Evolutionary conservation across 2,113 vertebrate genomes (phyloP), one percentile per base, ranked within the genome.

Genomic region (Cololabis saira): DNA sequence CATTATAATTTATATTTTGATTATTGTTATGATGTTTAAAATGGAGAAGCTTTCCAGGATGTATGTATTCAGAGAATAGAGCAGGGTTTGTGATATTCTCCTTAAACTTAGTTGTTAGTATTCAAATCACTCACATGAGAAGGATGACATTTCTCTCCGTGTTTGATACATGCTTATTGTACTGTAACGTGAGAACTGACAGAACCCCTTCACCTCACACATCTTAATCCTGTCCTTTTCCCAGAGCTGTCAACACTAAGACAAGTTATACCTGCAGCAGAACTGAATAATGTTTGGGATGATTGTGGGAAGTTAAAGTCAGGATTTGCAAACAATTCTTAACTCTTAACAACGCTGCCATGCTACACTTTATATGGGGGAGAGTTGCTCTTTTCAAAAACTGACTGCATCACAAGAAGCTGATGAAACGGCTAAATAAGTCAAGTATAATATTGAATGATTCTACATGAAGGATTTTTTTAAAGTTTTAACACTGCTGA

Each of bases 1-100:
- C n/a, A 22, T 85, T 89, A 91, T 91, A 91, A 91, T 91, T 91
- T 91, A 91, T 91, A 76, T 85, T 90, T 86, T 78, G 73, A 87
- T 86, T 78, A 76, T 87, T 78, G 78, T 87, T 88, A 81, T 72
- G 74, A 81, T 88, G 80, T 88, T 89, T 89, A 84, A 80, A 89
- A 84, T 69, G 57, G 48, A 69, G 84, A 78, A 51, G 62, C 72
- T 63, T 75, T 75, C 60, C 78, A 83, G 80, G 87, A 86, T 87
- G 85, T 91, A 85, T 61, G 83, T 87, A 87, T 88, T 85, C 72
- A 83, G 60, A 83, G 65, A 78, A 67, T 22, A 48, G 73, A 73
- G 76, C 51, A 12, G 74, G 49, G 27, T 78, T 68, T 82, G 67
- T 62, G 60, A 66, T 83, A 71, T 86, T 89, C 85, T 83, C 81